Percentiles rank a stretch among this genome's conserved stretches.
These are phyloP conservation scores for Leuciscus idus DNA, from an alignment of 2,113 vertebrate genomes.

Conservation along the genomic window DNA sequence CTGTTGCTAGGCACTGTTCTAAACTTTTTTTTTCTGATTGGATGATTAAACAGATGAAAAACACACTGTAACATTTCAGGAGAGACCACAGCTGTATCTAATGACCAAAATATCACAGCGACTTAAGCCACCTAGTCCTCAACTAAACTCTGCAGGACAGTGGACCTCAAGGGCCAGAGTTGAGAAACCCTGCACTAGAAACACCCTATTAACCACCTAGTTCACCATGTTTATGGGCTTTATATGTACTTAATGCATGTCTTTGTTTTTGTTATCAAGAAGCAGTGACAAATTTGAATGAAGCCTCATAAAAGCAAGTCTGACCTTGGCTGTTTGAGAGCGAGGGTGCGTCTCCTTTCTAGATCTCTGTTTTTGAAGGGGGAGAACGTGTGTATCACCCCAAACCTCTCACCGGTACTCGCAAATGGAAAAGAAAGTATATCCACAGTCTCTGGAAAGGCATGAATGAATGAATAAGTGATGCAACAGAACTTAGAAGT, in stretches of 20 bases:
- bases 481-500: background rate
- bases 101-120: too few relatives aligned
- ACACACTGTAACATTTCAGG: background rate
- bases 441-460: slow-evolving; percentile 76
- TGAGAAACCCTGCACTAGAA: too few relatives aligned
- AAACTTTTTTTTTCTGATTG: background rate
- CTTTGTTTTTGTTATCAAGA: background rate
- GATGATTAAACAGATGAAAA: background rate
- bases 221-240: background rate
- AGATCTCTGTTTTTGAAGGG: slow-evolving; percentile 83
- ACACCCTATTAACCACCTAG: background rate
- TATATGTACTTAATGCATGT: background rate
- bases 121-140: too few relatives aligned
- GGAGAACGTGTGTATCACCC: slow-evolving; percentile 82
- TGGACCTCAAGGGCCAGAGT: too few relatives aligned
- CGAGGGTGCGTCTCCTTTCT: slow-evolving; percentile 77
- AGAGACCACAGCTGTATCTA: too few relatives aligned
- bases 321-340: slow-evolving; percentile 84
- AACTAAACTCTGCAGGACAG: too few relatives aligned
- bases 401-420: slow-evolving; percentile 84
- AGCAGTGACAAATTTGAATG: background rate
- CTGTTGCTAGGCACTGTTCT: background rate
- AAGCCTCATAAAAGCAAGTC: background rate
- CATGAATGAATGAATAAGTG: background rate
- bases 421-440: slow-evolving; percentile 85